Base-by-base conservation (phyloP, 2,113 vertebrate species). In the Glareola pratincola region DNA sequence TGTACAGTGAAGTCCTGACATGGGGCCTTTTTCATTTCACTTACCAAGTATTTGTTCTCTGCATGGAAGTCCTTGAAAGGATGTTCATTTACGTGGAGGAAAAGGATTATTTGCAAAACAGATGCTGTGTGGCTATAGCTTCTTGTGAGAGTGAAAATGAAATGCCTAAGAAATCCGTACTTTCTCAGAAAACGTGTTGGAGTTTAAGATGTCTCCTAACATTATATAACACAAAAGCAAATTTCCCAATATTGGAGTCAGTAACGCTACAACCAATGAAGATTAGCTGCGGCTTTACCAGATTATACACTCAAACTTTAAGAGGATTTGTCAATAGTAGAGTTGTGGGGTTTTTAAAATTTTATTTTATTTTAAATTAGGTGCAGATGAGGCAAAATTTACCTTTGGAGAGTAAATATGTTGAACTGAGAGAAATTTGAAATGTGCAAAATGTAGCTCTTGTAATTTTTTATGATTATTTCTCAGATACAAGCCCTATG, bases 241-340 rank as follows among this genome's bases (percentile, higher is more conserved):
- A 78, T 95, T 97, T 96, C 51, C 85, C 86, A 78, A 11, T 92
- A 66, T 67, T 76, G 92, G 82, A 93, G 71, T 77, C 76, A 26
- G 79, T 91, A 93, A 93, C 1, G 3, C 69, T 92, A 51, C 39
- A 91, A 82, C 80, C 64, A 85, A 19, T 77, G 72, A 82, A 94
- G 95, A 95, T 97, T 95, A 97, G 51, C 43, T 85, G 83, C 78
- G 90, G 80, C 56, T 92, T 97, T 97, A 88, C 71, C 63, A 88
- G 96, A 95, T 97, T 96, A 95, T 94, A 83, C 68, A 83, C 91
- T 97, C 91, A 81, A 63, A 66, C 43, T 94, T 41, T 95, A 94
- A 97, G 82, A 94, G 91, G 94, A 97, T 97, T 97, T 97, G 90
- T 95, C 82, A 71, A 8, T 66, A 43, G 53, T 53, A 57, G 71